Evolutionary conservation across 64 coral and sea anemone species (phyloP).

Genomic region (Orbicella faveolata): DNA sequence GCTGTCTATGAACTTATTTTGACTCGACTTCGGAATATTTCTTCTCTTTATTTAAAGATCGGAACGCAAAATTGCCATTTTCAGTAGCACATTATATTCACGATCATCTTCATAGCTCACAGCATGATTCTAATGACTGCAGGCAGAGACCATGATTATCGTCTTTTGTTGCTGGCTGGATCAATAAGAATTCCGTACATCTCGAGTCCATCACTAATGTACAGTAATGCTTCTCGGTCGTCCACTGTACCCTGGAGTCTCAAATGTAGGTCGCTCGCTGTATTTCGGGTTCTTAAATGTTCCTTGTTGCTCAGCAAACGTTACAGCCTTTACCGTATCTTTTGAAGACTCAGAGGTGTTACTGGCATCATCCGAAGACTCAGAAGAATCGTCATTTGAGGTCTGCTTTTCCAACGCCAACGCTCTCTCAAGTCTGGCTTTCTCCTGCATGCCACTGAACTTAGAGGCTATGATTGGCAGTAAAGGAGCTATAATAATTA

Average conservation of each 20-base stretch:
- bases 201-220: too few species aligned
- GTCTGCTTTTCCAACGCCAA: background rate
- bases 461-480: conserved; percentile 34
- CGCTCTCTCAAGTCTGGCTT: background rate
- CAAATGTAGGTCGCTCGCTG: background rate
- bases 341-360: background rate
- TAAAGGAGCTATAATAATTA: background rate
- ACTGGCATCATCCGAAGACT: background rate
- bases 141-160: too few species aligned
- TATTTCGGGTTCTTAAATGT: background rate
- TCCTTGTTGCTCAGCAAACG: background rate
- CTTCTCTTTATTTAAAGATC: too few species aligned
- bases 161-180: too few species aligned
- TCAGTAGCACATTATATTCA: too few species aligned
- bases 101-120: too few species aligned
- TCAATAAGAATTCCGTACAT: too few species aligned
- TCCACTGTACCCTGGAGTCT: background rate
- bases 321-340: background rate
- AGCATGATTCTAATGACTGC: too few species aligned
- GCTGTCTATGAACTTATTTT: too few species aligned
- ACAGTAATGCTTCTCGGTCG: conserved; percentile 6
- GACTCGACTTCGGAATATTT: too few species aligned
- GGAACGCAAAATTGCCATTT: too few species aligned
- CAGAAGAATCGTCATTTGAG: background rate
- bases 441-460: conserved; percentile 5